A percentile compares a stretch with the other conserved stretches of the same genome.
phyloP scores from a whole-genome alignment of 1,140 invertebrate genomes.

The Dinoponera quadriceps region DNA sequence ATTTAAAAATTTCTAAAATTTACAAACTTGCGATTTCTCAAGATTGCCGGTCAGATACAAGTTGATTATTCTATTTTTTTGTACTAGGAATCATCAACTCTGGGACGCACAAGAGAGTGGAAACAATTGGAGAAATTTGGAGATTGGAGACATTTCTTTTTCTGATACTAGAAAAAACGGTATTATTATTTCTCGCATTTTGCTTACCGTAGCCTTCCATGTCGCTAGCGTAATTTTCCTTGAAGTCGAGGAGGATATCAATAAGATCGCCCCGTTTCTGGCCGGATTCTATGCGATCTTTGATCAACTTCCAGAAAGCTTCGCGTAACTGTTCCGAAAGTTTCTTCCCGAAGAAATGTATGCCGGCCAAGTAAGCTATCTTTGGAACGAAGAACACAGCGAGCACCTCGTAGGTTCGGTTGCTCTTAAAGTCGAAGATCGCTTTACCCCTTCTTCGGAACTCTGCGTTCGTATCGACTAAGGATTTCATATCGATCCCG shows the following conservation, averaged over 20 bases:
- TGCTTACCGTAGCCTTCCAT: conserved; percentile 57
- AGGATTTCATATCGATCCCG: conserved; percentile 86
- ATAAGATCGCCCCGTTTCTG: conserved; percentile 82
- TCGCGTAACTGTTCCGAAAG: conserved; percentile 80
- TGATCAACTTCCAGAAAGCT: conserved; percentile 78
- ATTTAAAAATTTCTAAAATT: neutral
- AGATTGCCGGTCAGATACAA: too few species aligned
- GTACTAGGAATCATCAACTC: too few species aligned
- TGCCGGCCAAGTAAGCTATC: conserved; percentile 68
- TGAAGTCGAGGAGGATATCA: conserved; percentile 82
- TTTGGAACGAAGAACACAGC: conserved; percentile 80
- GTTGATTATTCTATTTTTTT: too few species aligned
- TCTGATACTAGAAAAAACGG: too few species aligned
- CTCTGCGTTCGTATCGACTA: conserved; percentile 82
- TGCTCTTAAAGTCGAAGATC: conserved; percentile 74
- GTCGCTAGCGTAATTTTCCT: neutral
- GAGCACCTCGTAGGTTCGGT: conserved; percentile 75
- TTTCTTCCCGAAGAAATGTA: conserved; percentile 73
- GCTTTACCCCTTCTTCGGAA: conserved; percentile 74
- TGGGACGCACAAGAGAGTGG: too few species aligned
- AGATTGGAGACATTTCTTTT: too few species aligned
- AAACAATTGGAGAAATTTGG: too few species aligned
- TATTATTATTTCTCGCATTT: neutral
- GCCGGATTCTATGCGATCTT: conserved; percentile 72
- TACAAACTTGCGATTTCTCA: neutral